Evolutionary conservation across 64 coral and sea anemone species (phyloP).

Genomic region (Montipora cactus): DNA sequence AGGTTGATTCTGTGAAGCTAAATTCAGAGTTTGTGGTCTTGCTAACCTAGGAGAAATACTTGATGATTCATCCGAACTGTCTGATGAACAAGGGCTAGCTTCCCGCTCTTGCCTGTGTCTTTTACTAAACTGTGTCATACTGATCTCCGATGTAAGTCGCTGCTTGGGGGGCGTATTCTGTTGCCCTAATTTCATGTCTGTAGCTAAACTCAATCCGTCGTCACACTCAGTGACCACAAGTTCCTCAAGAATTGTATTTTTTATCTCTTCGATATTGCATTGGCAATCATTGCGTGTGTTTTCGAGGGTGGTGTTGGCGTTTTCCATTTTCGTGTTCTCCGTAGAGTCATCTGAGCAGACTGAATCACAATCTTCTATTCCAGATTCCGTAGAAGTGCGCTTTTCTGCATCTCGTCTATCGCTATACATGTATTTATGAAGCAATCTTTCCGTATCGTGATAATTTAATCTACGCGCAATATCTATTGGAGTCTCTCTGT

Average conservation of each 20-base stretch:
- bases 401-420: not conserved
- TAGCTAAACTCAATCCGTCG: slow-evolving; percentile 21
- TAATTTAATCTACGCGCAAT: slow-evolving; percentile 70
- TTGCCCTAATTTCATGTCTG: not conserved
- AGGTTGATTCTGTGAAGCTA: slow-evolving; percentile 3
- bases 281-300: not conserved
- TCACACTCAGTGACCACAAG: slow-evolving; percentile 41
- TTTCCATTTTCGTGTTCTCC: not conserved
- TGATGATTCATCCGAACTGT: slow-evolving; percentile 30
- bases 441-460: slow-evolving; percentile 47
- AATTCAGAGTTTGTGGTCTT: slow-evolving; percentile 25
- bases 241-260: not conserved
- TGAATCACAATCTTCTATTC: slow-evolving; percentile 53
- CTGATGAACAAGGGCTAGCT: slow-evolving; percentile 3
- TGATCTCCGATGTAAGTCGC: not conserved
- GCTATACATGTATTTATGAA: slow-evolving; percentile 66
- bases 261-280: not conserved
- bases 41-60: not conserved
- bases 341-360: slow-evolving; percentile 10
- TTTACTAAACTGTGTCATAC: not conserved
- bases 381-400: slow-evolving; percentile 11
- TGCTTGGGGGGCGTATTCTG: slow-evolving; percentile 20
- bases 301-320: not conserved
- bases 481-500: slow-evolving; percentile 74
- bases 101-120: not conserved